Evolutionary conservation across 2,113 vertebrate species (phyloP).

Genomic region (Agapornis roseicollis): DNA sequence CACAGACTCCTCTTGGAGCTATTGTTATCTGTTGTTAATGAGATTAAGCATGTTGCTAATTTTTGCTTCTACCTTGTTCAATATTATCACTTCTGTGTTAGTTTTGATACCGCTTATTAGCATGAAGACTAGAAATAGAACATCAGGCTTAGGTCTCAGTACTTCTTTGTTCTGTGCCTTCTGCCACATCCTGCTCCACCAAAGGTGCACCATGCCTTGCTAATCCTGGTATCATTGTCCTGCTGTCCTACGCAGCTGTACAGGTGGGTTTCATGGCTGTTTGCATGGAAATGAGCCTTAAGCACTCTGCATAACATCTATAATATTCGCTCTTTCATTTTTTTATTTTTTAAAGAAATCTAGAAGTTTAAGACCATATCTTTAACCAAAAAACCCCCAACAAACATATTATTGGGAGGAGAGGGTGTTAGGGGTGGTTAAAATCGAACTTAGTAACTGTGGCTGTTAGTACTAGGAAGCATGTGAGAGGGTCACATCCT

Average conservation of each 20-base stretch:
- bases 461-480: rapidly evolving
- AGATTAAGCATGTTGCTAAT: constrained; percentile 11
- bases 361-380: neutral
- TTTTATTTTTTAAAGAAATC: neutral
- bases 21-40: neutral
- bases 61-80: neutral
- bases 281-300: neutral
- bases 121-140: neutral
- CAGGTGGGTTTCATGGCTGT: neutral
- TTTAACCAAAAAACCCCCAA: too few species aligned
- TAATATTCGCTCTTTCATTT: neutral
- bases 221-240: neutral
- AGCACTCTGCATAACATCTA: neutral
- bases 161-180: neutral
- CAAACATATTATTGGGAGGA: neutral
- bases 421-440: neutral
- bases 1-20: neutral
- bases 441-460: neutral
- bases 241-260: neutral
- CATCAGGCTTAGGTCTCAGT: neutral
- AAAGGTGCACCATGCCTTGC: neutral
- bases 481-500: neutral
- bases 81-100: neutral
- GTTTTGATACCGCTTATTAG: neutral
- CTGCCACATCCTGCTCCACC: neutral